A percentile compares a stretch with the other conserved stretches of the same genome.
phyloP scores from a whole-genome alignment of 2,113 vertebrate species.

The Alethe diademata region DNA sequence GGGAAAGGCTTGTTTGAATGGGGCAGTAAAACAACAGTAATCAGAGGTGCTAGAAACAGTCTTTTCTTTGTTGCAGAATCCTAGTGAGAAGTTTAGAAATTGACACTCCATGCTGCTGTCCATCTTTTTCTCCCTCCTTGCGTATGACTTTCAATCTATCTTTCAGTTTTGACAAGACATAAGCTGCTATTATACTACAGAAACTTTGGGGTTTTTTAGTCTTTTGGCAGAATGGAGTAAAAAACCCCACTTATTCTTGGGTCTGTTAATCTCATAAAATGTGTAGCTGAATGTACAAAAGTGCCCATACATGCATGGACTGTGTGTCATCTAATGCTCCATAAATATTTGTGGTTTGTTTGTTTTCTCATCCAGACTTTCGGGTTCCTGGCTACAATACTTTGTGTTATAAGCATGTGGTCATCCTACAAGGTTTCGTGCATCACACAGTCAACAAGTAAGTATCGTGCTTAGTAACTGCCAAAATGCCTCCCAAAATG shows the following conservation, averaged over 20 bases:
- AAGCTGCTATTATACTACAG: neutral
- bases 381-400: slow-evolving; percentile 87
- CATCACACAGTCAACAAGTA: slow-evolving; percentile 84
- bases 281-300: neutral
- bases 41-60: neutral
- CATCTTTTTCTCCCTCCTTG: neutral
- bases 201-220: neutral
- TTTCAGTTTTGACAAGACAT: neutral
- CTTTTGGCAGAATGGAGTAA: neutral
- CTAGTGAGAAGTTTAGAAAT: neutral
- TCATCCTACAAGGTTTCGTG: slow-evolving; percentile 88
- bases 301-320: neutral
- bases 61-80: neutral
- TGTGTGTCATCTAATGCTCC: neutral
- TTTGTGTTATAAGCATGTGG: slow-evolving; percentile 86
- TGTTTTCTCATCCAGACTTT: slow-evolving; percentile 79
- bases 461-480: slow-evolving; percentile 2
- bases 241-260: neutral
- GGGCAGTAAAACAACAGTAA: neutral
- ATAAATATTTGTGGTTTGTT: slow-evolving; percentile 16
- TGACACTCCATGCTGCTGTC: neutral
- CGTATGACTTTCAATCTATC: neutral
- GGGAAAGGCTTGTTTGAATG: neutral
- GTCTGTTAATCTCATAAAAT: neutral
- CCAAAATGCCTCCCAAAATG: neutral